Conservation (phyloP, 35 echinoderm and acorn worm genomes). For the Amphiura filiformis region DNA sequence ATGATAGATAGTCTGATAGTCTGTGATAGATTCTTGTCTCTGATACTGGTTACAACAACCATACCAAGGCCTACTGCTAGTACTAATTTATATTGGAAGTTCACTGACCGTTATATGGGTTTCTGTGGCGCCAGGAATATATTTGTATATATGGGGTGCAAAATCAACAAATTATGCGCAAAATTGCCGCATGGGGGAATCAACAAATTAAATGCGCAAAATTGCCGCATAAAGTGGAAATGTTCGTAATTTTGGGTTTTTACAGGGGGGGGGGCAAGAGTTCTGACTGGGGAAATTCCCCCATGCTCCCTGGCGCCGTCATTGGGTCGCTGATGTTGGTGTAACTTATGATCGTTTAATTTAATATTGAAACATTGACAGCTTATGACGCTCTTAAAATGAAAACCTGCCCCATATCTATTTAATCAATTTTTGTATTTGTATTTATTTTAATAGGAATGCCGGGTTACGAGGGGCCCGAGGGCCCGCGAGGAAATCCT, state of each 20-base stretch:
- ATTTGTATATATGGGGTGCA: neutral
- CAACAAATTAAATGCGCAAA: too few species aligned
- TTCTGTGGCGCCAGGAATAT: neutral
- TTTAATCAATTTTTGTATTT: too few species aligned
- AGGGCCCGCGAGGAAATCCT: neutral
- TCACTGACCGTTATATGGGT: neutral
- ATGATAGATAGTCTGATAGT: neutral
- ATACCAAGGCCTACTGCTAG: neutral
- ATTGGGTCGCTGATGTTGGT: too few species aligned
- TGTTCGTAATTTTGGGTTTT: too few species aligned
- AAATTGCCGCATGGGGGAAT: neutral
- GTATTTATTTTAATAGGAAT: slow-evolving; percentile 21
- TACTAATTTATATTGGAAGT: neutral
- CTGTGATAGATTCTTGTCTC: neutral
- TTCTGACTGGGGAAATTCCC: too few species aligned
- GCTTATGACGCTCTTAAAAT: too few species aligned
- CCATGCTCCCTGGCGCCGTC: too few species aligned
- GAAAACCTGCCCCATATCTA: too few species aligned
- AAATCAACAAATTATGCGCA: neutral
- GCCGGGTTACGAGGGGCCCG: neutral
- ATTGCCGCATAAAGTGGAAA: too few species aligned
- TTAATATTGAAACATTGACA: too few species aligned
- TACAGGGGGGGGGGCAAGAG: too few species aligned
- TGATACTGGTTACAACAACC: neutral
- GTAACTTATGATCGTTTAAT: too few species aligned